A percentile compares a stretch with the other conserved stretches of the same genome.
Evolutionary conservation across 37 sponge, comb jelly and placozoan species (phyloP).

Genomic region (Theonella swinhoei): DNA sequence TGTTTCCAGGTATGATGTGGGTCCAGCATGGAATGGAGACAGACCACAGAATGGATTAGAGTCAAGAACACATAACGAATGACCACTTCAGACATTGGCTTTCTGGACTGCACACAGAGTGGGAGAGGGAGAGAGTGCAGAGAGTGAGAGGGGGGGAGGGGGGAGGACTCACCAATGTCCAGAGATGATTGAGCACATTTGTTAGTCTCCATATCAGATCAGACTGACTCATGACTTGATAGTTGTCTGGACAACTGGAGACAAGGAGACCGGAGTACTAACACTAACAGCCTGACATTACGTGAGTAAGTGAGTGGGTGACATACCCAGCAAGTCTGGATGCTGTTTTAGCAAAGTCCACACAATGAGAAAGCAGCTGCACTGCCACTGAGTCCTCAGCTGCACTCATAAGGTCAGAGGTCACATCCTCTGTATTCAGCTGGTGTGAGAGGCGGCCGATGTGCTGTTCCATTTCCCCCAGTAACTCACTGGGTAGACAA

Average conservation of each 20-base stretch:
- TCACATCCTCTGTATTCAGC: not conserved
- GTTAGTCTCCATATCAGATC: not conserved
- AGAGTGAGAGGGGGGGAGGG: not conserved
- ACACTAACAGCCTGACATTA: too few species aligned
- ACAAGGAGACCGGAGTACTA: not conserved
- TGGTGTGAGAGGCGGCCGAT: not conserved
- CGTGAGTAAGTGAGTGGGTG: not conserved
- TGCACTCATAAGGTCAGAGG: not conserved
- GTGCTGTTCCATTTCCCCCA: conserved; percentile 10
- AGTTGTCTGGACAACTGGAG: conserved; percentile 13
- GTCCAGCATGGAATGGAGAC: conserved; percentile 38
- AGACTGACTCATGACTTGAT: not conserved
- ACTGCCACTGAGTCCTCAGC: not conserved
- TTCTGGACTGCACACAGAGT: not conserved
- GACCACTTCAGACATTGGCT: not conserved
- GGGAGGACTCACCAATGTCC: conserved; percentile 2
- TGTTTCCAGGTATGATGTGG: conserved; percentile 27
- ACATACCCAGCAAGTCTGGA: conserved; percentile 34
- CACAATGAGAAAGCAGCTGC: not conserved
- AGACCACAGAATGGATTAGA: conserved; percentile 13
- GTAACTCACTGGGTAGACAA: conserved; percentile 10
- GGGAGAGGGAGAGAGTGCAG: conserved; percentile 2
- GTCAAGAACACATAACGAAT: not conserved
- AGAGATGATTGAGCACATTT: not conserved
- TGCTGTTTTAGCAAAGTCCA: not conserved